These are phyloP conservation scores for Pterophyllum scalare DNA, from an alignment of 2,113 vertebrate species.

Conservation along the genomic window DNA sequence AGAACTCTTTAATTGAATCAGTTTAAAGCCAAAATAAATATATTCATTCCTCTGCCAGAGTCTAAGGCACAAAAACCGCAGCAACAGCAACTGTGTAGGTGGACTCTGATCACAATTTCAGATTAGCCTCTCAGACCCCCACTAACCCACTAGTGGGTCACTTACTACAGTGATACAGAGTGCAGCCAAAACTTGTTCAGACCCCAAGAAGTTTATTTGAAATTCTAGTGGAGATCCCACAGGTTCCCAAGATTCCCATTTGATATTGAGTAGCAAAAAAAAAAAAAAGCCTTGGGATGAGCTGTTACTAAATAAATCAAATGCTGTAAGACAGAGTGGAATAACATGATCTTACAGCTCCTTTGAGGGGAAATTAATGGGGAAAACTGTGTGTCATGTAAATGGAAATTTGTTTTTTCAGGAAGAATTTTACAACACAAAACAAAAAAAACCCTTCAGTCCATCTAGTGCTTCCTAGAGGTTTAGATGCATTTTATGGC, in stretches of 20 bases:
- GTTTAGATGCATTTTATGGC: neutral
- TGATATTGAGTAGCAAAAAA: neutral
- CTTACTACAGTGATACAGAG: neutral
- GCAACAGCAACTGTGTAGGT: neutral
- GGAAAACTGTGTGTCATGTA: neutral
- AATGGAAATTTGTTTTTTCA: neutral
- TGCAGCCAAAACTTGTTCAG: constrained; percentile 4
- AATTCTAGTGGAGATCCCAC: neutral
- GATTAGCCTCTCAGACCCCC: neutral
- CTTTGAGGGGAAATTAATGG: neutral
- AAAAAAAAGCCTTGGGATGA: neutral
- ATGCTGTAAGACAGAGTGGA: neutral
- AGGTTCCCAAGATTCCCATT: neutral
- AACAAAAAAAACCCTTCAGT: neutral
- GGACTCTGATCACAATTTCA: constrained; percentile 15
- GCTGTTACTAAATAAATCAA: constrained; percentile 4
- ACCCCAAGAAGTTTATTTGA: neutral
- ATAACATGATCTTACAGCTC: neutral
- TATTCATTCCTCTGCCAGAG: neutral
- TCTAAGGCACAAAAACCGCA: neutral
- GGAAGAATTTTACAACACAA: neutral
- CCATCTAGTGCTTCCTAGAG: neutral
- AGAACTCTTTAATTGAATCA: neutral
- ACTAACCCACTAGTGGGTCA: neutral
- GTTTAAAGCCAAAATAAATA: constrained; percentile 11